Conservation (phyloP, 2,888 invertebrate species). For the Arge pagana region DNA sequence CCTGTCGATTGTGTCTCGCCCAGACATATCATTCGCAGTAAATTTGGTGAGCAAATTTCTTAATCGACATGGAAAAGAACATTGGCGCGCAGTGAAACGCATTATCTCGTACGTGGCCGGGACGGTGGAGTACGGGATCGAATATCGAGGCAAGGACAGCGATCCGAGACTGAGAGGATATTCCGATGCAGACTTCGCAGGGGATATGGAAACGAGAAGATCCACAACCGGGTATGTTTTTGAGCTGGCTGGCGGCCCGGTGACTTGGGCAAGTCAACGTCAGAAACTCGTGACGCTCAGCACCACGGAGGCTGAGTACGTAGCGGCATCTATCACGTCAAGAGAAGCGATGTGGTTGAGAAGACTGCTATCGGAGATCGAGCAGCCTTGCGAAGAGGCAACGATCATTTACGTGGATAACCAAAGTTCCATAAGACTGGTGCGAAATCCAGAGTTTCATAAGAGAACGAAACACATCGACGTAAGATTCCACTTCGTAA, state of each 20-base stretch:
- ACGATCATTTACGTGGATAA: background rate
- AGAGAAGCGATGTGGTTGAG: background rate
- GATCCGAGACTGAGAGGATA: slow-evolving; percentile 28
- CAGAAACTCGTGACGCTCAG: slow-evolving; percentile 1
- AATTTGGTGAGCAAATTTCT: slow-evolving; percentile 28
- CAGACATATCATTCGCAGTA: slow-evolving; percentile 32
- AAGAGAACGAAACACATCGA: background rate
- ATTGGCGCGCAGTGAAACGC: slow-evolving; percentile 29
- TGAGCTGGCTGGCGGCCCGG: slow-evolving; percentile 33
- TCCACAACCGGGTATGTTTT: slow-evolving; percentile 39
- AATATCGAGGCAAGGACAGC: slow-evolving; percentile 2
- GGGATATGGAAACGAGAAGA: slow-evolving; percentile 33
- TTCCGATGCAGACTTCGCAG: slow-evolving; percentile 35
- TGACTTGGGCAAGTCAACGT: slow-evolving; percentile 30
- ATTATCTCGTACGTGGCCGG: background rate
- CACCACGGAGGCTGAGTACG: background rate
- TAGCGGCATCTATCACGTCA: background rate
- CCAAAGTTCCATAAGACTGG: slow-evolving; percentile 1
- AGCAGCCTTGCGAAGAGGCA: background rate
- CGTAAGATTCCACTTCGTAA: background rate
- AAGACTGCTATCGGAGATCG: background rate
- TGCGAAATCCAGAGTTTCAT: slow-evolving; percentile 1
- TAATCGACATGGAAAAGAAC: slow-evolving; percentile 24
- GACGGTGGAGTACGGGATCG: background rate
- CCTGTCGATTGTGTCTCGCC: slow-evolving; percentile 27